Evolutionary conservation across 1,140 invertebrate genomes (phyloP).

Genomic region (Berghia stephanieae): DNA sequence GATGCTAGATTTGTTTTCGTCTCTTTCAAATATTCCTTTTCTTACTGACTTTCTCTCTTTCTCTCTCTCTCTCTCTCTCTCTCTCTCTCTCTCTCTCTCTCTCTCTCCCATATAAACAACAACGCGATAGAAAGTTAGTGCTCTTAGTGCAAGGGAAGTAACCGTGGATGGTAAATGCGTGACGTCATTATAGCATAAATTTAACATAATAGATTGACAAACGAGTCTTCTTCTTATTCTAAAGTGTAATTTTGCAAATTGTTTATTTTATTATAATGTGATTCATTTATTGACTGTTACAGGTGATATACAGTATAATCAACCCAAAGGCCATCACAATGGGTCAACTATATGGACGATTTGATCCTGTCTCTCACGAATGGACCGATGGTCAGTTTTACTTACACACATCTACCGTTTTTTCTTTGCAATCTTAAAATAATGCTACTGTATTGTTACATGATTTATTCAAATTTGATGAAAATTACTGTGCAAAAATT

Average conservation of each 20-base stretch:
- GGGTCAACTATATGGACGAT: slow-evolving; percentile 67
- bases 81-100: no score
- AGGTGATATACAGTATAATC: slow-evolving; percentile 62
- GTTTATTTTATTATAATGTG: slow-evolving; percentile 23
- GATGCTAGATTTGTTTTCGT: no score
- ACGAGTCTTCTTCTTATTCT: background rate
- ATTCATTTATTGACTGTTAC: no score
- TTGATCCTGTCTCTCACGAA: slow-evolving; percentile 67
- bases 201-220: background rate
- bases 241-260: background rate
- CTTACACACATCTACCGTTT: background rate
- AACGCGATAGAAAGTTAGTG: no score
- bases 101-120: no score
- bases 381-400: slow-evolving; percentile 66
- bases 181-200: background rate
- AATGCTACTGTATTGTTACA: background rate
- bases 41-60: no score
- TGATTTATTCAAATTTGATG: no score
- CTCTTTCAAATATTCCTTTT: no score
- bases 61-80: no score
- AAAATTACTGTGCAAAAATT: no score
- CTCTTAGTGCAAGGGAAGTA: no score
- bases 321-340: slow-evolving; percentile 68
- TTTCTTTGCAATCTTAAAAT: background rate
- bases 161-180: no score